Percentiles rank a stretch among this genome's conserved stretches.
Conservation (phyloP, 2,797 vertebrate genomes). For the Taenioides sp. region DNA sequence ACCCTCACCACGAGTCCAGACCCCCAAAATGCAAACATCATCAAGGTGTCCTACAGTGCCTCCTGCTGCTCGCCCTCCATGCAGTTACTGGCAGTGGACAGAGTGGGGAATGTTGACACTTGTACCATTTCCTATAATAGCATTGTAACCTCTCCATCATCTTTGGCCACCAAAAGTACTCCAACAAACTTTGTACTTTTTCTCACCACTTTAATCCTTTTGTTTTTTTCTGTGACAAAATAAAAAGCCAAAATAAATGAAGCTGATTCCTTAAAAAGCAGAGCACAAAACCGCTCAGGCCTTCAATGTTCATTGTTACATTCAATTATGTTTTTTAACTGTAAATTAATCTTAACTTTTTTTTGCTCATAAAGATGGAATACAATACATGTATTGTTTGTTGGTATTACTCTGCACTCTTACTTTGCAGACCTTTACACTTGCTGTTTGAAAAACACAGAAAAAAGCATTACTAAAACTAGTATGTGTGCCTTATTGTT, state of each 20-base stretch:
- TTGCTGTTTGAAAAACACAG: neutral
- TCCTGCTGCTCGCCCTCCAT: constrained; percentile 60
- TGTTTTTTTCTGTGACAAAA: constrained; percentile 11
- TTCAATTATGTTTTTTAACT: neutral
- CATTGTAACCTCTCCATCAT: neutral
- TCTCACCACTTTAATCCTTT: constrained; percentile 5
- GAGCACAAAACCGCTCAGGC: neutral
- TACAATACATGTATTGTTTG: too few species aligned
- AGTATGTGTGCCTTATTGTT: neutral
- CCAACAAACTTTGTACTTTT: constrained; percentile 12
- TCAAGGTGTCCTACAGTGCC: constrained; percentile 45
- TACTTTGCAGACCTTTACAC: neutral
- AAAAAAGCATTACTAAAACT: neutral
- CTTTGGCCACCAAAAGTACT: constrained; percentile 18
- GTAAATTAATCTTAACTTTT: neutral
- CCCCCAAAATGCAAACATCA: constrained; percentile 30
- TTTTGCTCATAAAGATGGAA: too few species aligned
- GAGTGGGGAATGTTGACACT: constrained; percentile 55
- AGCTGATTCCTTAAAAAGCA: neutral
- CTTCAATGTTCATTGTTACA: neutral
- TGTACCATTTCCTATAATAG: constrained; percentile 20
- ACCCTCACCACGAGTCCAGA: constrained; percentile 40
- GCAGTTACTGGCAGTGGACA: constrained; percentile 54
- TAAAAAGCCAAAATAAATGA: neutral
- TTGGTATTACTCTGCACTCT: too few species aligned